phyloP scores from a whole-genome alignment of 2,797 vertebrate genomes.

The Adelosebastes latens region DNA sequence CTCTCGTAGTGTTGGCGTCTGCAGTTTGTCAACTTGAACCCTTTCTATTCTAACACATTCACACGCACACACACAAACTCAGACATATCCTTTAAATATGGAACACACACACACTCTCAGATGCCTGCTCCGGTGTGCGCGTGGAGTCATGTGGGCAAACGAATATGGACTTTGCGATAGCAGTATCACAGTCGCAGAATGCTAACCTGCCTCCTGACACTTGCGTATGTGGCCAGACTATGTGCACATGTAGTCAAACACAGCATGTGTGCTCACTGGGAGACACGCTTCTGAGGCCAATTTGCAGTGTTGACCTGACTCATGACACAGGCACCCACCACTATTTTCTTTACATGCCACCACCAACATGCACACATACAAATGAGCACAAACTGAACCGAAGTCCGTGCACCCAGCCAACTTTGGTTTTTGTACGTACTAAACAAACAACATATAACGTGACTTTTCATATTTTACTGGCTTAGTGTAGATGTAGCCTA shows the following conservation, averaged over 20 bases:
- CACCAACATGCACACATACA: background rate
- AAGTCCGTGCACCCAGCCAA: background rate
- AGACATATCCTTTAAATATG: constrained; percentile 53
- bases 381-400: background rate
- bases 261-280: constrained; percentile 17
- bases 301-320: constrained; percentile 7
- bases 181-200: constrained; percentile 49
- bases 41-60: constrained; percentile 66
- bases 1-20: constrained; percentile 76
- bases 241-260: constrained; percentile 19
- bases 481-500: too few relatives aligned
- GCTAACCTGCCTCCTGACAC: constrained; percentile 34
- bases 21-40: constrained; percentile 77
- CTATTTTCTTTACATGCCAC: constrained; percentile 11
- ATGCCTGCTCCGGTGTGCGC: constrained; percentile 35
- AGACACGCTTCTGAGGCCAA: constrained; percentile 12
- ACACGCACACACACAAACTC: constrained; percentile 9
- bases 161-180: constrained; percentile 54
- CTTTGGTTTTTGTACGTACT: background rate
- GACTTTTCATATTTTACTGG: too few relatives aligned
- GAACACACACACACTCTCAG: constrained; percentile 32
- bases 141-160: constrained; percentile 47
- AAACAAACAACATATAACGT: background rate
- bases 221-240: constrained; percentile 11
- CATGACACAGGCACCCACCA: background rate